phyloP scores from a whole-genome alignment of 2,888 invertebrate species.

The Branchipolynoe longqiensis region DNA sequence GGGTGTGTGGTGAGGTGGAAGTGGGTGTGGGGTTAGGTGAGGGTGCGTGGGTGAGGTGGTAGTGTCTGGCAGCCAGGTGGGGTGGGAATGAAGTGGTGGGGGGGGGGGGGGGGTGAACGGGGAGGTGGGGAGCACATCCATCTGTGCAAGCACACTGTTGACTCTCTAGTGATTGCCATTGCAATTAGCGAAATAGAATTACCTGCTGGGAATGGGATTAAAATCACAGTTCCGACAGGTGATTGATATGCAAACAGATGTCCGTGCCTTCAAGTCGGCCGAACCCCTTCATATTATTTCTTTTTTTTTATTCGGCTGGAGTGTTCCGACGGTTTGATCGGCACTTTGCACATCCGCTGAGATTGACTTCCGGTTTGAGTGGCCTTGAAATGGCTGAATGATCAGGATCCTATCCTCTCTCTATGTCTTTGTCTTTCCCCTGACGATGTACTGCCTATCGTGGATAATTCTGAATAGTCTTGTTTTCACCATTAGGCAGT shows the following conservation, averaged over 20 bases:
- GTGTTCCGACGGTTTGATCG: too few species aligned
- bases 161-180: conserved; percentile 22
- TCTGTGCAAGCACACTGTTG: background rate
- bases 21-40: background rate
- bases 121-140: background rate
- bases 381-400: too few species aligned
- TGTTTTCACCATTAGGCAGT: too few species aligned
- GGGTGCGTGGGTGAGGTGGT: background rate
- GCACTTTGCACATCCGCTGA: too few species aligned
- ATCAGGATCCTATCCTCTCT: too few species aligned
- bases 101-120: background rate
- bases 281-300: too few species aligned
- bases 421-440: too few species aligned
- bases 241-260: conserved; percentile 18
- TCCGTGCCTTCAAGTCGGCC: background rate
- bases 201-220: conserved; percentile 2
- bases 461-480: too few species aligned
- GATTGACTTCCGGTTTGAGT: too few species aligned
- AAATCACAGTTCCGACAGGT: conserved; percentile 1
- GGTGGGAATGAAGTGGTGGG: background rate
- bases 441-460: too few species aligned
- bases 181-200: conserved; percentile 33
- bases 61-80: background rate
- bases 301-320: too few species aligned
- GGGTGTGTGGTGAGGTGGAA: conserved; percentile 2